phyloP scores from a whole-genome alignment of 2,113 vertebrate species.

The Thamnaconus septentrionalis region DNA sequence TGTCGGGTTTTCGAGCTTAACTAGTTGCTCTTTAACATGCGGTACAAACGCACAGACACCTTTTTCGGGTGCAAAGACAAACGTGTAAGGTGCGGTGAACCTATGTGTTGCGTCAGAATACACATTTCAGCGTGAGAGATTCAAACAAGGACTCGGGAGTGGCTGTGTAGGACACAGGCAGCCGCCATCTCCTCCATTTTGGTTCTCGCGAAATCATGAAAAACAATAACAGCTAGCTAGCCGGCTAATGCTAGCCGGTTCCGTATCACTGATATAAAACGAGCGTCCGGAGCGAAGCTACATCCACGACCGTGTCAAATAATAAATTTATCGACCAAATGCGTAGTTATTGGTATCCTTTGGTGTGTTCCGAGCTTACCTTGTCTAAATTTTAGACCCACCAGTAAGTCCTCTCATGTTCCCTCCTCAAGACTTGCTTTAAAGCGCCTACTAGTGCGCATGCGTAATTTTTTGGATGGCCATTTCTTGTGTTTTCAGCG shows the following conservation, averaged over 20 bases:
- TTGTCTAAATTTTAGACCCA: slow-evolving; percentile 30
- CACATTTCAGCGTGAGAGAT: slow-evolving; percentile 20
- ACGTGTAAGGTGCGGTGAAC: too few relatives aligned
- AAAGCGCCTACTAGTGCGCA: slow-evolving; percentile 65
- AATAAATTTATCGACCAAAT: rapidly evolving
- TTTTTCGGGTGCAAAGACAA: too few relatives aligned
- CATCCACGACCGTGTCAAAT: neutral
- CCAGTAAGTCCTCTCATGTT: slow-evolving; percentile 62
- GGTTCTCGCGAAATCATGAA: slow-evolving; percentile 64
- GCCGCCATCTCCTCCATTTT: slow-evolving; percentile 71
- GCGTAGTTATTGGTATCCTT: neutral
- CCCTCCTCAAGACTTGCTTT: slow-evolving; percentile 73
- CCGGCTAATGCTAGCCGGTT: slow-evolving; percentile 51
- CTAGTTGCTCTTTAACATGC: slow-evolving; percentile 22
- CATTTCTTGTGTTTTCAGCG: slow-evolving; percentile 57
- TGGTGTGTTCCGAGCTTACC: slow-evolving; percentile 10
- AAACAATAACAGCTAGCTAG: slow-evolving; percentile 76
- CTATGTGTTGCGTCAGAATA: neutral
- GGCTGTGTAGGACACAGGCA: slow-evolving; percentile 63
- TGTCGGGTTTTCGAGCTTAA: slow-evolving; percentile 28
- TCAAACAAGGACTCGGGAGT: slow-evolving; percentile 59
- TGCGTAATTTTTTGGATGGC: slow-evolving; percentile 48
- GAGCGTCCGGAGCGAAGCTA: neutral
- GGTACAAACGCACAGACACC: neutral
- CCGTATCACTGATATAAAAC: slow-evolving; percentile 12